phyloP scores from a whole-genome alignment of 2,797 vertebrate species.

The Sternarchorhynchus goeldii region DNA sequence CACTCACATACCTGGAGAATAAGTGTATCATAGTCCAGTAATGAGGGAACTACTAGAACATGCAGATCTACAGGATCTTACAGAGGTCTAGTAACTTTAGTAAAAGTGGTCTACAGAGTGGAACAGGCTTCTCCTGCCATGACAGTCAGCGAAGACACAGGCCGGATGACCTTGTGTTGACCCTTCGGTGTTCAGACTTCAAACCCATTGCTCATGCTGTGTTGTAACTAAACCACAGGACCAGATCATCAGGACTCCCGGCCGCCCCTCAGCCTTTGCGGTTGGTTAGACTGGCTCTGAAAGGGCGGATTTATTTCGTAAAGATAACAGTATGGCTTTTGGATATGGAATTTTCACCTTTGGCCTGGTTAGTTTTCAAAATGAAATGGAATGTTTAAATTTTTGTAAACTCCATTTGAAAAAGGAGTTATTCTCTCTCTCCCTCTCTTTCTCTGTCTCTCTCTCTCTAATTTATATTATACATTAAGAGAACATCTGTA shows the following conservation, averaged over 20 bases:
- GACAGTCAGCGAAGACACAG: conserved; percentile 2
- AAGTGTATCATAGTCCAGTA: background rate
- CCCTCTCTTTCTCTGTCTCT: background rate
- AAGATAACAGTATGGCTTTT: conserved; percentile 43
- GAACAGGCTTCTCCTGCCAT: background rate
- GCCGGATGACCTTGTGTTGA: conserved; percentile 40
- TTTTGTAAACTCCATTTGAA: too few species aligned
- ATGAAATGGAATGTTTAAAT: background rate
- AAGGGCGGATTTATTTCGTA: conserved; percentile 35
- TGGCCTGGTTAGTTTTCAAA: conserved; percentile 32
- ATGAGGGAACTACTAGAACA: background rate
- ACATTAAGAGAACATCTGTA: conserved; percentile 1
- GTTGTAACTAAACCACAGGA: conserved; percentile 45
- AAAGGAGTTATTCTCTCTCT: background rate
- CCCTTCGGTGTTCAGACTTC: conserved; percentile 37
- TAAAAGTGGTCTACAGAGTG: too few species aligned
- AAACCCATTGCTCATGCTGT: conserved; percentile 38
- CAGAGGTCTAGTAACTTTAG: background rate
- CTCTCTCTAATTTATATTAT: background rate
- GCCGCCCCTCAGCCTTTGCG: conserved; percentile 10
- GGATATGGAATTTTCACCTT: conserved; percentile 30
- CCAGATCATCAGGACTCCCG: conserved; percentile 39
- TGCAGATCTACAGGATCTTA: too few species aligned
- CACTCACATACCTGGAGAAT: background rate
- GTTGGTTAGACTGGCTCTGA: conserved; percentile 16